phyloP scores from a whole-genome alignment of 2,888 invertebrate genomes.

The Callimorpha dominula region DNA sequence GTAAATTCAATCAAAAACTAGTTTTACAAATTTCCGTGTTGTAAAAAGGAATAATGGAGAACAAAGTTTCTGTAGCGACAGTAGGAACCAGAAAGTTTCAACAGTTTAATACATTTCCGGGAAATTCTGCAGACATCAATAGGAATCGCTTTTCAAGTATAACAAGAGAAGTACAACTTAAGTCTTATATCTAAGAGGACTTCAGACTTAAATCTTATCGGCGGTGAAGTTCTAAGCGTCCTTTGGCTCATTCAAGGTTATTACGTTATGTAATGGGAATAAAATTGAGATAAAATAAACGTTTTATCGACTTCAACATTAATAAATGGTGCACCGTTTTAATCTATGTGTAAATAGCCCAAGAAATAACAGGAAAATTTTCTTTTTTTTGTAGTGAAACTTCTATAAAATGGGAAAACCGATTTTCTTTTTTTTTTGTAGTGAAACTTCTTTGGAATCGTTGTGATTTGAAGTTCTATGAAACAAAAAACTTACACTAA shows the following conservation, averaged over 20 bases:
- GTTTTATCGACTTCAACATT: background rate
- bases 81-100: constrained; percentile 28
- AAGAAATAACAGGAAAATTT: background rate
- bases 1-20: constrained; percentile 17
- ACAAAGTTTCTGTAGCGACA: constrained; percentile 24
- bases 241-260: background rate
- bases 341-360: background rate
- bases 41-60: constrained; percentile 19
- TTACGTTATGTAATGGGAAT: background rate
- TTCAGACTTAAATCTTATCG: background rate
- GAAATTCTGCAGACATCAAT: constrained; percentile 26
- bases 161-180: constrained; percentile 13
- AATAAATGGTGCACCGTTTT: background rate
- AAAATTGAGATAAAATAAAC: background rate
- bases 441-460: too few species aligned
- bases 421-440: background rate
- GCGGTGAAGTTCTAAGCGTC: background rate
- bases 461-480: too few species aligned
- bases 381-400: background rate
- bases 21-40: constrained; percentile 8
- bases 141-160: constrained; percentile 23
- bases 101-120: constrained; percentile 34
- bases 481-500: too few species aligned
- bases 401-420: too few species aligned
- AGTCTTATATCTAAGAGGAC: background rate